Percentiles rank a stretch among this genome's conserved stretches.
Conservation (phyloP, 2,797 vertebrate genomes). For the Melanotaenia trifasciata region DNA sequence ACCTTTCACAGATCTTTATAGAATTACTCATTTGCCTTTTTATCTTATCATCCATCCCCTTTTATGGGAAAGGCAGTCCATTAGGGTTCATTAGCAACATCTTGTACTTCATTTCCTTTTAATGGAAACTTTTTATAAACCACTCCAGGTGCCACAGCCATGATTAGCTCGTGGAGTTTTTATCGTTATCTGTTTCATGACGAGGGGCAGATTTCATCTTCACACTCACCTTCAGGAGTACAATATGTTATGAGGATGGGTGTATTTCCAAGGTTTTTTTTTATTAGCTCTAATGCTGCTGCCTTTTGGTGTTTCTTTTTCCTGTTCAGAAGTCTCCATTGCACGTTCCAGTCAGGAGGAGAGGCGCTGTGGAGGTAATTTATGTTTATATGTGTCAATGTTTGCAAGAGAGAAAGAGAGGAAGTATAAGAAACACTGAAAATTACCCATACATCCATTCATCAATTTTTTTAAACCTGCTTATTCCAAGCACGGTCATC, state of each 20-base stretch:
- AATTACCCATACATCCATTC: slow-evolving; percentile 9
- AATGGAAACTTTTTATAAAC: slow-evolving; percentile 81
- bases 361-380: slow-evolving; percentile 92
- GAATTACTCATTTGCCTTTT: slow-evolving; percentile 71
- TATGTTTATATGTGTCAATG: slow-evolving; percentile 30
- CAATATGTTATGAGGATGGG: slow-evolving; percentile 61
- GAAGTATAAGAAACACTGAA: slow-evolving; percentile 17
- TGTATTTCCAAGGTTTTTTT: slow-evolving; percentile 15
- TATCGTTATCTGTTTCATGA: slow-evolving; percentile 68
- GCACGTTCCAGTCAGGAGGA: slow-evolving; percentile 93
- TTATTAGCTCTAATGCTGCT: slow-evolving; percentile 52
- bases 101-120: slow-evolving; percentile 79
- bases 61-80: slow-evolving; percentile 78
- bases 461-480: neutral
- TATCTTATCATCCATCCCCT: slow-evolving; percentile 72
- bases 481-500: neutral
- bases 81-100: slow-evolving; percentile 81
- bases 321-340: slow-evolving; percentile 91
- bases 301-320: slow-evolving; percentile 54
- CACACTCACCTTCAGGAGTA: slow-evolving; percentile 59
- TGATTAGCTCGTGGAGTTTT: slow-evolving; percentile 69
- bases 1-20: slow-evolving; percentile 47
- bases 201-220: slow-evolving; percentile 62
- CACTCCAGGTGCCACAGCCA: slow-evolving; percentile 70
- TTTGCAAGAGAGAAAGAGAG: slow-evolving; percentile 12